Conservation (phyloP, 2,113 vertebrate genomes). For the Zosterops borbonicus region DNA sequence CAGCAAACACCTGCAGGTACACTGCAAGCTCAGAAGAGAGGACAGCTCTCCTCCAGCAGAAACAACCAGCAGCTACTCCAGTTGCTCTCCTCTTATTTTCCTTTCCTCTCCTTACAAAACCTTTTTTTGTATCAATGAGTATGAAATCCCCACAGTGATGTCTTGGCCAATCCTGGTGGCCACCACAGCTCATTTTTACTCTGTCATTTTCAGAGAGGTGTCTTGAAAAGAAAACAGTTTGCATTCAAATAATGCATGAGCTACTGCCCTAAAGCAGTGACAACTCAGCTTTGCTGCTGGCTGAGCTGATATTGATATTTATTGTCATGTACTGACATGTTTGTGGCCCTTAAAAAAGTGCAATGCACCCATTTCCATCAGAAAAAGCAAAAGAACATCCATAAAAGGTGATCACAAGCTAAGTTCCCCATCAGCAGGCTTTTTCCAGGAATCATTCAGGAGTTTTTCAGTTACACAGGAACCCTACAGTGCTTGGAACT, state of each 20-base stretch:
- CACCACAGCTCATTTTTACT: background rate
- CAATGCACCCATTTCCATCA: background rate
- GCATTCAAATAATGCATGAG: background rate
- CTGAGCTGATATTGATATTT: background rate
- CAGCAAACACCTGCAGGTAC: background rate
- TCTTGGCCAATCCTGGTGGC: background rate
- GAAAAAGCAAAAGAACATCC: background rate
- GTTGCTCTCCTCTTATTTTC: background rate
- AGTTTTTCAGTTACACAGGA: background rate
- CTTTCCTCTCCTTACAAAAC: background rate
- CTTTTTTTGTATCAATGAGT: background rate
- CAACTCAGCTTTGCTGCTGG: background rate
- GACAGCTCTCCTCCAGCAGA: background rate
- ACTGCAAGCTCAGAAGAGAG: background rate
- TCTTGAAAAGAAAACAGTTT: background rate
- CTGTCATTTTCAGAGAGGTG: background rate
- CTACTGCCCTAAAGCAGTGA: background rate
- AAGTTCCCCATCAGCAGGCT: background rate
- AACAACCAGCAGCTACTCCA: background rate
- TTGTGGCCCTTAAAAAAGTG: background rate
- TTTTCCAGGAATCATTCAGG: background rate
- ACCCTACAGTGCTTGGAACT: background rate
- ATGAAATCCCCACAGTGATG: background rate
- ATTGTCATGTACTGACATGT: background rate
- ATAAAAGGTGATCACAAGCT: background rate